phyloP scores from a whole-genome alignment of 2,888 invertebrate species.

The Ectropis crepuscularia region DNA sequence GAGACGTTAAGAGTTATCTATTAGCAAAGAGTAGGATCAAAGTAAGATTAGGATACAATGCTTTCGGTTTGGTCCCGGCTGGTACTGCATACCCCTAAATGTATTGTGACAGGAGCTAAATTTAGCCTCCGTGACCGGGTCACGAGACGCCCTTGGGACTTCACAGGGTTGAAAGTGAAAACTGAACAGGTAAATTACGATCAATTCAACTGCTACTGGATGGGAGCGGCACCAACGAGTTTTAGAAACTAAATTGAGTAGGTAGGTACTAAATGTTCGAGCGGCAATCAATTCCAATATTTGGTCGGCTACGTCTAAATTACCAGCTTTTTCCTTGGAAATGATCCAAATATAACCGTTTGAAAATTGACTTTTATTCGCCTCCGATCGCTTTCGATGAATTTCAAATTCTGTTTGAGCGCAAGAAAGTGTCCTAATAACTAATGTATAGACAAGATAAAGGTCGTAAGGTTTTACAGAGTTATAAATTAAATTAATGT shows the following conservation, averaged over 20 bases:
- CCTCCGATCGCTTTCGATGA: neutral
- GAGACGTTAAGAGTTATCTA: no score
- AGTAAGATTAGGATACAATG: no score
- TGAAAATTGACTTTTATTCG: neutral
- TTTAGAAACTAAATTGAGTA: neutral
- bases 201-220: neutral
- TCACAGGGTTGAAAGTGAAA: slow-evolving; percentile 16
- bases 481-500: no score
- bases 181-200: neutral
- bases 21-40: no score
- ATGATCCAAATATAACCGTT: neutral
- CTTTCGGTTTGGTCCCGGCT: slow-evolving; percentile 29
- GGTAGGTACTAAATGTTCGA: neutral
- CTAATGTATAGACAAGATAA: no score
- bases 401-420: no score
- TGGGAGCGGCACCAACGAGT: neutral
- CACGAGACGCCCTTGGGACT: slow-evolving; percentile 38
- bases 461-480: no score
- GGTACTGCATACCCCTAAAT: neutral
- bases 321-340: neutral
- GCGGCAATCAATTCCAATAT: neutral
- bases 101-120: slow-evolving; percentile 51
- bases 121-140: slow-evolving; percentile 68
- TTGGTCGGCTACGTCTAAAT: neutral
- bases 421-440: no score